Evolutionary conservation across 2,888 invertebrate species (phyloP).

Genomic region (Parochlus steinenii): DNA sequence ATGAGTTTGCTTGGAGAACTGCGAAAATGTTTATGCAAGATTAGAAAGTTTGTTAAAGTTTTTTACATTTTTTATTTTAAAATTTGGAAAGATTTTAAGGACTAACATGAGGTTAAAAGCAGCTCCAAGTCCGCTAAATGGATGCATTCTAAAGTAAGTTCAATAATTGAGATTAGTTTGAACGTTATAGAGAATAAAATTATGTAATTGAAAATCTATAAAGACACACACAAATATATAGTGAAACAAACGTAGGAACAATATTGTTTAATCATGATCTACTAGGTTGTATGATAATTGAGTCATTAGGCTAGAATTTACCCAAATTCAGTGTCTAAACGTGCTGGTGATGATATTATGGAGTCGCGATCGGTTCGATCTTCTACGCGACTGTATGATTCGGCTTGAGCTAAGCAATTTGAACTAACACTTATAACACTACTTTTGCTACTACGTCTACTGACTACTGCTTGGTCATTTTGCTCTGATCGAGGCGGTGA

Average conservation of each 20-base stretch:
- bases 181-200: background rate
- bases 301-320: constrained; percentile 4
- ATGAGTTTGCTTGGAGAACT: no score
- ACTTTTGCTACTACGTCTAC: constrained; percentile 9
- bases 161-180: background rate
- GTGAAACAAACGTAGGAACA: no score
- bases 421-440: constrained; percentile 9
- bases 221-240: no score
- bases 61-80: background rate
- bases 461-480: background rate
- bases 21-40: no score
- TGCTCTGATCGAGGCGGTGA: constrained; percentile 3
- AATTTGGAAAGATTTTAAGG: background rate
- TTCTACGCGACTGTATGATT: constrained; percentile 3
- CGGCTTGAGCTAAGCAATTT: constrained; percentile 9
- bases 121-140: constrained; percentile 12
- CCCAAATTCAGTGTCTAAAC: constrained; percentile 4
- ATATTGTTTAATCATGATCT: no score
- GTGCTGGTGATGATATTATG: constrained; percentile 3
- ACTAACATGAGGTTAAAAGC: constrained; percentile 7
- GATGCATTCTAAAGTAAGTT: constrained; percentile 5
- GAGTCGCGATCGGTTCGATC: constrained; percentile 9
- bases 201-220: no score
- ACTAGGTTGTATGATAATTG: no score
- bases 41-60: background rate